A percentile compares a stretch with the other conserved stretches of the same genome.
phyloP scores from a whole-genome alignment of 2,797 vertebrate species.

The Gouania willdenowi region DNA sequence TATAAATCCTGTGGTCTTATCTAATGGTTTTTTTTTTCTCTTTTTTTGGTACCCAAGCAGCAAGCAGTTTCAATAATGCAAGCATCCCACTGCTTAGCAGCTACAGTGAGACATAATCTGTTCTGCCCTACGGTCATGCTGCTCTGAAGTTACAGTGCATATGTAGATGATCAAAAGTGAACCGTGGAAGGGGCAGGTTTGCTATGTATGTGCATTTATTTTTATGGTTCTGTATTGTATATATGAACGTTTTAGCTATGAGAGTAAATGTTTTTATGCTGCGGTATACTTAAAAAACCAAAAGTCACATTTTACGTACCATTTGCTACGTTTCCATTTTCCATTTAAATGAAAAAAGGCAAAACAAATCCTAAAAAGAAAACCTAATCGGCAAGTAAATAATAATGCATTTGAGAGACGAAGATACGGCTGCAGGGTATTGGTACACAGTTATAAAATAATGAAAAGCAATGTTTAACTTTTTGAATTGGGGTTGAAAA shows the following conservation, averaged over 20 bases:
- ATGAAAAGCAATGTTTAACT: no score
- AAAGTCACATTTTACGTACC: no score
- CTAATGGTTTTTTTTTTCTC: slow-evolving; percentile 43
- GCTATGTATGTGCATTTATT: slow-evolving; percentile 24
- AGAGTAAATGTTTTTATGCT: no score
- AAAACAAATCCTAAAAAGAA: no score
- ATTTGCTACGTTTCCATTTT: no score
- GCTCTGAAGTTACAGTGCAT: slow-evolving; percentile 26
- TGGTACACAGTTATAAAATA: no score
- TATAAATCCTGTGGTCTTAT: slow-evolving; percentile 45
- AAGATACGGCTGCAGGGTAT: no score
- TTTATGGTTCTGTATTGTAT: slow-evolving; percentile 26
- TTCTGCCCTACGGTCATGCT: slow-evolving; percentile 46
- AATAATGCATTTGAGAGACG: no score
- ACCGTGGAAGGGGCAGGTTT: slow-evolving; percentile 30
- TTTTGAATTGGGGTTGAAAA: no score
- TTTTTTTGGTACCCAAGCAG: slow-evolving; percentile 14
- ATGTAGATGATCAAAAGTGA: slow-evolving; percentile 32
- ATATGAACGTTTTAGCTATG: slow-evolving; percentile 19
- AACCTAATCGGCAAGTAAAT: no score
- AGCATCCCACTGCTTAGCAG: slow-evolving; percentile 28
- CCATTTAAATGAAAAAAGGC: no score
- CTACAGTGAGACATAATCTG: slow-evolving; percentile 44
- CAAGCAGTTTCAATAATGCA: slow-evolving; percentile 24
- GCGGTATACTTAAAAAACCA: no score